Conservation (phyloP, 2,113 vertebrate genomes). For the Hirundichthys speculiger region DNA sequence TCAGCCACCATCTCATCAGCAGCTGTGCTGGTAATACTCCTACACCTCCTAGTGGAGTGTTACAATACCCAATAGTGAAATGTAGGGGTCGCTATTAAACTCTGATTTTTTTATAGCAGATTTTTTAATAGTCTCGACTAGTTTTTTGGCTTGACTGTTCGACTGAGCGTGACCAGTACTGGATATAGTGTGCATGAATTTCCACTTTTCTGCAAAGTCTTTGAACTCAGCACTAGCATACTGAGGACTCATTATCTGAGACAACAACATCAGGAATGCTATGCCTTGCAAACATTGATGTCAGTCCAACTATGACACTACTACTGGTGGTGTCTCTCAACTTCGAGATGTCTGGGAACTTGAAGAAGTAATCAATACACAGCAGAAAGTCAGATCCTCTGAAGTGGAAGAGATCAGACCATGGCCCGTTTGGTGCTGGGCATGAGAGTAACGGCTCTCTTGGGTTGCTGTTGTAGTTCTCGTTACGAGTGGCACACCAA, state of each 20-base stretch:
- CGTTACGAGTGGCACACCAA: neutral
- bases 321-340: neutral
- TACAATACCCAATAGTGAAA: neutral
- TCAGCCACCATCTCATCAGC: neutral
- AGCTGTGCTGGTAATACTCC: conserved; percentile 1
- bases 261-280: no score
- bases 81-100: neutral
- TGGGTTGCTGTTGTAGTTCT: neutral
- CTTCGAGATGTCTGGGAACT: neutral
- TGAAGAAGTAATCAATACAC: neutral
- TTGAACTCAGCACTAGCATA: neutral
- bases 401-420: neutral
- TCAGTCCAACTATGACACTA: neutral
- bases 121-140: neutral
- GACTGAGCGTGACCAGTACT: neutral
- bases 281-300: neutral
- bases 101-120: neutral
- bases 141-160: neutral
- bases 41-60: neutral
- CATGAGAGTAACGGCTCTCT: neutral
- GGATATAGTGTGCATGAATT: neutral
- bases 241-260: neutral
- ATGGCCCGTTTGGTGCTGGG: neutral
- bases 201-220: neutral
- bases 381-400: conserved; percentile 3